Evolutionary conservation across 2,113 vertebrate species (phyloP).

Genomic region (Channa maculata): DNA sequence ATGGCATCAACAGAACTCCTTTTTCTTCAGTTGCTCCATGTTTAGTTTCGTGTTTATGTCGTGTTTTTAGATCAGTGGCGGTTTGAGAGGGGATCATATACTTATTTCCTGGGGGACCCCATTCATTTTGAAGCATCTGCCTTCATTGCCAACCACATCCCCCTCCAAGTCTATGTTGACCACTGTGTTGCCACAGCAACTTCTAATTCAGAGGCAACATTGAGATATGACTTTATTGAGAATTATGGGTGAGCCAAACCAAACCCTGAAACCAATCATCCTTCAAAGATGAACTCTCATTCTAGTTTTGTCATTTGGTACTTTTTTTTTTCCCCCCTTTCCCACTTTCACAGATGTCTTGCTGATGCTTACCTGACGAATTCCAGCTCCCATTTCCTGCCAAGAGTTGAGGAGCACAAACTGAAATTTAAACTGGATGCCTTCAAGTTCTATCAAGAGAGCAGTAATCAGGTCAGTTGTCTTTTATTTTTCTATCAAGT

Average conservation of each 20-base stretch:
- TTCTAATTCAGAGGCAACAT: conserved; percentile 29
- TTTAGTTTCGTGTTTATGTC: too few relatives aligned
- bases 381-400: conserved; percentile 70
- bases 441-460: conserved; percentile 71
- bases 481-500: background rate
- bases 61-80: conserved; percentile 69
- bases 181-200: conserved; percentile 71
- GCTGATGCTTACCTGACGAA: conserved; percentile 69
- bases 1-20: background rate
- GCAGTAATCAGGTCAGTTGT: conserved; percentile 44
- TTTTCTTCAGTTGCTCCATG: background rate
- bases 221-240: conserved; percentile 74
- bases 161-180: conserved; percentile 70
- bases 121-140: conserved; percentile 70
- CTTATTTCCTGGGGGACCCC: conserved; percentile 73
- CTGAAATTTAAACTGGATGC: conserved; percentile 74
- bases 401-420: conserved; percentile 56
- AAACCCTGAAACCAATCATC: too few relatives aligned
- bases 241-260: conserved; percentile 64
- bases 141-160: conserved; percentile 60
- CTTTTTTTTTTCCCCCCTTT: background rate
- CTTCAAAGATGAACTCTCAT: background rate
- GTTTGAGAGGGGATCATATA: conserved; percentile 52
- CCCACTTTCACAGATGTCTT: conserved; percentile 66
- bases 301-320: background rate